Percentiles rank a stretch among this genome's conserved stretches.
phyloP scores from a whole-genome alignment of 1,140 invertebrate species.

The Drosophila sp. region DNA sequence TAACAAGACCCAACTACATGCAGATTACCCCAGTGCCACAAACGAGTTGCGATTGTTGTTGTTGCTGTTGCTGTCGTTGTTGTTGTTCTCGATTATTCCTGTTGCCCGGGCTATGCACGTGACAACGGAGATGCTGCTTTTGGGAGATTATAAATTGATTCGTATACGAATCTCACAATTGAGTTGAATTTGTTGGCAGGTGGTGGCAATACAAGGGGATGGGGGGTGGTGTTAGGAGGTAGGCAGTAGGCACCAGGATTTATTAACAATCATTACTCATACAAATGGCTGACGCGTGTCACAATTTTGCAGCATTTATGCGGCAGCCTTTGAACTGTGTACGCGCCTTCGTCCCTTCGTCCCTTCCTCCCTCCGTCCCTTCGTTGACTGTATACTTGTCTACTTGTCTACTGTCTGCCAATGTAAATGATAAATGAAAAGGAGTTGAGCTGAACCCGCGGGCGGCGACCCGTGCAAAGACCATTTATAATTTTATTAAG shows the following conservation, averaged over 20 bases:
- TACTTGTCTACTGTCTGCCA: conserved; percentile 33
- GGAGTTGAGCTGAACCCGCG: conserved; percentile 59
- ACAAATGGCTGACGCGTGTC: conserved; percentile 82
- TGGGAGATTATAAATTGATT: conserved; percentile 80
- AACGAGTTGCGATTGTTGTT: conserved; percentile 57
- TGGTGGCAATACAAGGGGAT: conserved; percentile 20
- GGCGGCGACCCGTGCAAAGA: conserved; percentile 70
- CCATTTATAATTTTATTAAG: conserved; percentile 84
- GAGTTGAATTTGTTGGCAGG: conserved; percentile 77
- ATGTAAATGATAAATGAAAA: conserved; percentile 77
- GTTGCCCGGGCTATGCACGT: conserved; percentile 65
- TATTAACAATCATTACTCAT: conserved; percentile 84
- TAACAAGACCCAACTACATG: conserved; percentile 75
- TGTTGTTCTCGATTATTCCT: conserved; percentile 12
- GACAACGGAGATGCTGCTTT: conserved; percentile 68
- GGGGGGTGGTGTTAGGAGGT: not conserved
- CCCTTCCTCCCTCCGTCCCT: conserved; percentile 24
- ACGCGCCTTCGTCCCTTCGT: conserved; percentile 18
- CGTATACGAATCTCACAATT: conserved; percentile 79
- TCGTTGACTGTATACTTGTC: not conserved
- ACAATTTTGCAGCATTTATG: conserved; percentile 82
- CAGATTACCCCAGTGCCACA: conserved; percentile 50
- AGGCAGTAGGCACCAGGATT: conserved; percentile 45
- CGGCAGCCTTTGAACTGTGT: conserved; percentile 75
- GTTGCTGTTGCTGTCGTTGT: not conserved